These are phyloP conservation scores for Leptoteleia sp. DNA, from an alignment of 1,140 invertebrate genomes.

Conservation along the genomic window DNA sequence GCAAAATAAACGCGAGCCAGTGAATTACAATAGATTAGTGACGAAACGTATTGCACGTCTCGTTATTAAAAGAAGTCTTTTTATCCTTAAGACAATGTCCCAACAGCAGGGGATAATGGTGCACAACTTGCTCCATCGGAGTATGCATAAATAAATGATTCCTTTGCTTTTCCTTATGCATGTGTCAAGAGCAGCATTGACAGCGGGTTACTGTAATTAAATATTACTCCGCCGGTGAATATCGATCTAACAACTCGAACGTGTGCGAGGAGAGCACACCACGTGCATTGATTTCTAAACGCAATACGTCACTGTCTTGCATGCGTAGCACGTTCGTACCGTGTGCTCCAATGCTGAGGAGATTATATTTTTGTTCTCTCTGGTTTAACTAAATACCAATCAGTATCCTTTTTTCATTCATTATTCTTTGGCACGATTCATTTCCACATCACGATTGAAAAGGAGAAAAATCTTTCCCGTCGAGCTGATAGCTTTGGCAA, in stretches of 20 bases:
- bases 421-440: conserved; percentile 31
- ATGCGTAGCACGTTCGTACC: conserved; percentile 39
- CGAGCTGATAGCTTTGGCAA: conserved; percentile 43
- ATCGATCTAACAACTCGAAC: conserved; percentile 55
- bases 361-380: conserved; percentile 45
- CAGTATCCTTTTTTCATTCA: conserved; percentile 35
- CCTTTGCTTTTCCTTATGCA: conserved; percentile 51
- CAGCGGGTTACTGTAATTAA: conserved; percentile 61
- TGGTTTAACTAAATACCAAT: conserved; percentile 56
- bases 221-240: conserved; percentile 54
- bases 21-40: conserved; percentile 16
- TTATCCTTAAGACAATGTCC: conserved; percentile 9
- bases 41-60: conserved; percentile 19
- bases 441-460: conserved; percentile 46
- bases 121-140: conserved; percentile 27
- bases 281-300: conserved; percentile 57
- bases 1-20: no score
- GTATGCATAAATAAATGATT: conserved; percentile 45
- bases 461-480: conserved; percentile 41
- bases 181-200: conserved; percentile 48
- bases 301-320: conserved; percentile 59
- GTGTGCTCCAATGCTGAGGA: conserved; percentile 4
- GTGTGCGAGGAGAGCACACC: conserved; percentile 42
- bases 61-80: conserved; percentile 17
- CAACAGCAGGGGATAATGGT: background rate